Base-by-base conservation (phyloP, 1,140 invertebrate genomes). In the Drosophila aff. region DNA sequence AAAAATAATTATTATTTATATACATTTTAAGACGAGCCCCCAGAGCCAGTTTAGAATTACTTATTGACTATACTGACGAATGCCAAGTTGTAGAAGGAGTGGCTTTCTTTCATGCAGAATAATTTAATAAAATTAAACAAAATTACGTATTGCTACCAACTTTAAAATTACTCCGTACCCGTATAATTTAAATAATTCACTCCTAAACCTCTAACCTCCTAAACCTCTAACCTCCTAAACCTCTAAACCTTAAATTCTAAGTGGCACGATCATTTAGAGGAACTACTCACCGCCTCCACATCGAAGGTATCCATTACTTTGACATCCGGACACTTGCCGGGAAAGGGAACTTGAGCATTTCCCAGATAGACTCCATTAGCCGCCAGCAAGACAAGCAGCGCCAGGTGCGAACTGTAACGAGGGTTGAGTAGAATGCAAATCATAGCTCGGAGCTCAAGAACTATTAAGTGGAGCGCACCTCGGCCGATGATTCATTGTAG, bases 321-420 rank as follows among this genome's bases (percentile, higher is more conserved):
- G 1, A 96, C 93, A 36, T 95, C 93, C 3, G 96, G 96, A 86
- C 96, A 97, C 1, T 91, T 76, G 10, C 96, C 96, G 15, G 95
- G 92, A 76, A 95, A 94, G 2, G 96, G 94, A 4, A 96, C 93
- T 83, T 96, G 96, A 1, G 94, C 94, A 3, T 67, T 60, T 61
- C 40, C 76, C 44, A 73, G 16, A 11, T 26, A 59, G 36, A 55
- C 33, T 46, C 59, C 79, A 60, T 44, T 66, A 9, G 60, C 23
- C 9, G 68, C 62, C 57, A 72, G 46, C 36, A 72, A 69, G n/a
- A 74, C 26, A 2, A 82, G 73, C 44, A 82, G 63, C 52, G 53
- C 47, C 33, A 79, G 26, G 40, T 50, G 49, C 33, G 74, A 73
- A 21, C 65, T 91, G 61, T 16, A 47, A 72, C 11, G 8, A 49